Conservation (phyloP, 1,140 invertebrate species). For the Steinernema khuongi region DNA sequence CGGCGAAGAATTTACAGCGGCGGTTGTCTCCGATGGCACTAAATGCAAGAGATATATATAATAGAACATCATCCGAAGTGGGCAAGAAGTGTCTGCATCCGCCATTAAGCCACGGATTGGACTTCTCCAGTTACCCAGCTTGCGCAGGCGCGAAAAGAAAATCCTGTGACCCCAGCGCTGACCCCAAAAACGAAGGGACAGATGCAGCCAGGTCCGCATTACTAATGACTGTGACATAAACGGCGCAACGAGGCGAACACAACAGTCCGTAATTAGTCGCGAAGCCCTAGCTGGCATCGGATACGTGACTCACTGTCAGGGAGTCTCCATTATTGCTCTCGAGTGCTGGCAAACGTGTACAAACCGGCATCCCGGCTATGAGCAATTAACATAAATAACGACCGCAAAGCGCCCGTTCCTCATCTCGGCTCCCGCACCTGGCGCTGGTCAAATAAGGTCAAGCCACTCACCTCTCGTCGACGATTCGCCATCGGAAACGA, state of each 20-base stretch:
- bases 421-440: background rate
- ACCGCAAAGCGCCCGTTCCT: background rate
- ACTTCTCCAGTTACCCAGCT: background rate
- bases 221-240: slow-evolving; percentile 10
- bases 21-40: slow-evolving; percentile 9
- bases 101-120: background rate
- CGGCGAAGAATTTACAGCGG: slow-evolving; percentile 6
- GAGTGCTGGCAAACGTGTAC: background rate
- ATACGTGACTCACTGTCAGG: background rate
- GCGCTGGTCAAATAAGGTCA: slow-evolving; percentile 10
- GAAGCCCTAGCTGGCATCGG: background rate
- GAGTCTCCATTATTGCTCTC: background rate
- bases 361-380: background rate
- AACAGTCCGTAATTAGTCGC: slow-evolving; percentile 9
- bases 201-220: slow-evolving; percentile 6
- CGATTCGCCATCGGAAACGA: slow-evolving; percentile 16
- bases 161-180: background rate
- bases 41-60: slow-evolving; percentile 15
- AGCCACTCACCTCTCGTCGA: slow-evolving; percentile 8
- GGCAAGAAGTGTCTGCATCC: background rate
- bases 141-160: background rate
- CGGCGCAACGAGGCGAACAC: slow-evolving; percentile 12
- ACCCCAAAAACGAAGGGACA: slow-evolving; percentile 14
- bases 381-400: slow-evolving; percentile 6
- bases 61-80: no score